Evolutionary conservation across 2,797 vertebrate species (phyloP).

Genomic region (Gadopsis bispinosus): DNA sequence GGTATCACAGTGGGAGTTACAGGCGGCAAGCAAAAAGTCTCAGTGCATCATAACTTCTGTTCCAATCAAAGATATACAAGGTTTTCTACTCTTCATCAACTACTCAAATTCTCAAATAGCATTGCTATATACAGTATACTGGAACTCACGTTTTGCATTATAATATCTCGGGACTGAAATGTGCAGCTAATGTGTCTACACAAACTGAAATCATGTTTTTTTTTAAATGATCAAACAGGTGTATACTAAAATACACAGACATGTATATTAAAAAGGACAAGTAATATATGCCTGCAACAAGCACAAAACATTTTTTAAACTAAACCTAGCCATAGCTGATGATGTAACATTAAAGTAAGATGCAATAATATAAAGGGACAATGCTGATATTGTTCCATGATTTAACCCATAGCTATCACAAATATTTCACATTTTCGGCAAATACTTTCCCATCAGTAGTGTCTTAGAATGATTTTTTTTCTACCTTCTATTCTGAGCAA

Average conservation of each 20-base stretch:
- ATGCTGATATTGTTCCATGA: neutral
- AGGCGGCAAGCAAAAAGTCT: neutral
- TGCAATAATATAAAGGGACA: too few relatives aligned
- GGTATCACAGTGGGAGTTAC: neutral
- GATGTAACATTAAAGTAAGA: too few relatives aligned
- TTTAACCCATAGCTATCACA: neutral
- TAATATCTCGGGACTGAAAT: neutral
- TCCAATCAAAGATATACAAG: neutral
- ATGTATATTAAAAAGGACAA: too few relatives aligned
- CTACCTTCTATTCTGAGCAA: neutral
- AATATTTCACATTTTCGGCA: neutral
- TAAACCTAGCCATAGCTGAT: too few relatives aligned
- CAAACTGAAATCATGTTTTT: too few relatives aligned
- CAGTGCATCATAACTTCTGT: neutral
- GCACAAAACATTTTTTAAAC: too few relatives aligned
- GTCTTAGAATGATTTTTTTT: neutral
- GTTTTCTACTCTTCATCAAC: neutral
- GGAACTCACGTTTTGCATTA: neutral
- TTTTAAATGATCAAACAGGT: too few relatives aligned
- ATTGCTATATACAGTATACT: neutral
- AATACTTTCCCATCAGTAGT: neutral
- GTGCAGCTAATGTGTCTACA: too few relatives aligned
- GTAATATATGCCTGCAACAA: too few relatives aligned
- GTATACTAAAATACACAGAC: too few relatives aligned
- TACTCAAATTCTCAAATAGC: too few relatives aligned